Evolutionary conservation across 2,888 invertebrate species (phyloP).

Genomic region (Heliconius ismenius): DNA sequence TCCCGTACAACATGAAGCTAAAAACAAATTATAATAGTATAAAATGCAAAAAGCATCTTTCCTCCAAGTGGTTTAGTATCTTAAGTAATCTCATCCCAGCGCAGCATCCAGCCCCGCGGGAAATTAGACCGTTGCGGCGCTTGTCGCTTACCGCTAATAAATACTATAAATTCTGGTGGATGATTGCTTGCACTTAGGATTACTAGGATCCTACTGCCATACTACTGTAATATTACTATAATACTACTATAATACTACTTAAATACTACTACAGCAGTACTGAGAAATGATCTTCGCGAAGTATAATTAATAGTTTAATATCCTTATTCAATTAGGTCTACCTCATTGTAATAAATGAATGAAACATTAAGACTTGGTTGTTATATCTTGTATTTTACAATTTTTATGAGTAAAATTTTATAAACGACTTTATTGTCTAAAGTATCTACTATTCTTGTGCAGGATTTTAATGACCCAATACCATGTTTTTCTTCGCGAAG

Average conservation of each 20-base stretch:
- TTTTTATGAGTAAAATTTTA: no score
- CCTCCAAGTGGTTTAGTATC: not conserved
- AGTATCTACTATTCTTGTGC: no score
- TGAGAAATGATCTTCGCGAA: not conserved
- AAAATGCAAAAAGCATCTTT: not conserved
- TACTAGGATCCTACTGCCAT: not conserved
- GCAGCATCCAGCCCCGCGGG: slow-evolving; percentile 26
- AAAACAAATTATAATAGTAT: not conserved
- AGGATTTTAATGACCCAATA: no score
- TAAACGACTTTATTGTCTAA: no score
- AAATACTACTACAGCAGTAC: not conserved
- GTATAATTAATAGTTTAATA: not conserved
- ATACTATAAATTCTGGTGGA: slow-evolving; percentile 26
- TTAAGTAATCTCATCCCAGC: slow-evolving; percentile 14
- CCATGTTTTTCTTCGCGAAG: no score
- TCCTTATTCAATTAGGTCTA: not conserved
- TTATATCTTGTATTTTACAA: no score
- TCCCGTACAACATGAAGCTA: not conserved
- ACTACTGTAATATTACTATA: not conserved
- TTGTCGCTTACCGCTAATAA: slow-evolving; percentile 27
- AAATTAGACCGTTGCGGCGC: slow-evolving; percentile 26
- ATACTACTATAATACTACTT: not conserved
- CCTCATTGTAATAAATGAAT: not conserved
- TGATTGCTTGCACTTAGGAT: slow-evolving; percentile 29
- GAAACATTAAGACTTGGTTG: no score